Evolutionary conservation across 2,888 invertebrate genomes (phyloP).

Genomic region (Cephonodes hylas): DNA sequence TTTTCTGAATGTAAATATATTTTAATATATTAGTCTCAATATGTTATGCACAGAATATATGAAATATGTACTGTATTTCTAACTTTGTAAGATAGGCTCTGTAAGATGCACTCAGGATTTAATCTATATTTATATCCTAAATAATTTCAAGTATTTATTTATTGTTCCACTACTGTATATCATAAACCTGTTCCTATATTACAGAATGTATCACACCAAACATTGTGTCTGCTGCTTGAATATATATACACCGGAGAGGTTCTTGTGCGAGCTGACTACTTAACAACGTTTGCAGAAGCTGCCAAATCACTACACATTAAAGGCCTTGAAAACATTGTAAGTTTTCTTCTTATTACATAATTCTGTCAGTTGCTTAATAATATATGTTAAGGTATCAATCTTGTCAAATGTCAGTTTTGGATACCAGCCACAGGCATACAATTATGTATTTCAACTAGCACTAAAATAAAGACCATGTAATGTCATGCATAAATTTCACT

Average conservation of each 20-base stretch:
- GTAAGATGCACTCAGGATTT: too few relatives aligned
- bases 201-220: conserved; percentile 60
- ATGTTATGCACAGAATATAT: too few relatives aligned
- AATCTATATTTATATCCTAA: too few relatives aligned
- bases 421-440: too few relatives aligned
- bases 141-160: too few relatives aligned
- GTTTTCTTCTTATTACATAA: conserved; percentile 15
- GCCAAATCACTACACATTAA: conserved; percentile 59
- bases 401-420: too few relatives aligned
- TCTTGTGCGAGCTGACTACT: conserved; percentile 48
- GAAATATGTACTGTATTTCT: background rate
- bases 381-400: too few relatives aligned
- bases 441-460: too few relatives aligned
- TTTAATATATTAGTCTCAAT: too few relatives aligned
- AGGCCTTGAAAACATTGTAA: conserved; percentile 61
- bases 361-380: background rate
- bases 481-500: too few relatives aligned
- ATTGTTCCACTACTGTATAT: too few relatives aligned
- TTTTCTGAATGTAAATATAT: conserved; percentile 67
- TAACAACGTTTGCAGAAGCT: conserved; percentile 52
- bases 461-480: too few relatives aligned
- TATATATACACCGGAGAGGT: conserved; percentile 70
- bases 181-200: conserved; percentile 25
- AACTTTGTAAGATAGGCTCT: background rate
- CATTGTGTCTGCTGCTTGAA: conserved; percentile 53